phyloP scores from a whole-genome alignment of 2,888 invertebrate genomes.

The Diploptera punctata region DNA sequence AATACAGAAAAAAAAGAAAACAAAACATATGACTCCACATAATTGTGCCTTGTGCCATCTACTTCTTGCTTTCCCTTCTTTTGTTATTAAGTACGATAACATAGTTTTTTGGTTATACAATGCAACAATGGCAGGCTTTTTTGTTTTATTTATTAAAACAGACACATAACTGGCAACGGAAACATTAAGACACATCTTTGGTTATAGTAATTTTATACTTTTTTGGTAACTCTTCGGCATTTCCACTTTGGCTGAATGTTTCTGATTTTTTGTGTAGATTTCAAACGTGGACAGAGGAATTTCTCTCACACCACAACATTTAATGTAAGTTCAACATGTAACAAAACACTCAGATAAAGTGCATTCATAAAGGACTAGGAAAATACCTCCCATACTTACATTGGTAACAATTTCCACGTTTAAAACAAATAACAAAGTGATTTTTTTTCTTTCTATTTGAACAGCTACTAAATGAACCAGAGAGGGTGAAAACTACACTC shows the following conservation, averaged over 20 bases:
- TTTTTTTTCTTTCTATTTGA: slow-evolving; percentile 16
- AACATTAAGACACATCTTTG: slow-evolving; percentile 44
- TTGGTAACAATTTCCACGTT: slow-evolving; percentile 35
- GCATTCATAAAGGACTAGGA: slow-evolving; percentile 33
- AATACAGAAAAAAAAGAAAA: slow-evolving; percentile 26
- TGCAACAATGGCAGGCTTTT: slow-evolving; percentile 22
- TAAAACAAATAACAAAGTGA: slow-evolving; percentile 29
- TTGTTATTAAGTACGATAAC: slow-evolving; percentile 34
- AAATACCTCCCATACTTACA: slow-evolving; percentile 30
- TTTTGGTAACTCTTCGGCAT: slow-evolving; percentile 21
- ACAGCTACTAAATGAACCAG: slow-evolving; percentile 21
- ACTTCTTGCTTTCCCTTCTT: slow-evolving; percentile 10
- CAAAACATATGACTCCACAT: slow-evolving; percentile 17
- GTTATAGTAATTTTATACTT: slow-evolving; percentile 37
- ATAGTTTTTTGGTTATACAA: slow-evolving; percentile 26
- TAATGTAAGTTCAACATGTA: slow-evolving; percentile 26
- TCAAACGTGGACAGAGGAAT: background rate
- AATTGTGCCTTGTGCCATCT: slow-evolving; percentile 27
- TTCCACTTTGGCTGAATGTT: slow-evolving; percentile 22
- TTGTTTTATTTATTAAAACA: slow-evolving; percentile 12
- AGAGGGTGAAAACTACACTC: background rate
- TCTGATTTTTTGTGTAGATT: background rate
- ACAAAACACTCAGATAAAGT: slow-evolving; percentile 29
- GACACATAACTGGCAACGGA: slow-evolving; percentile 39
- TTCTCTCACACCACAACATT: slow-evolving; percentile 6